A percentile compares a stretch with the other conserved stretches of the same genome.
phyloP scores from a whole-genome alignment of 2,797 vertebrate species.

The Sandelia bainsii region DNA sequence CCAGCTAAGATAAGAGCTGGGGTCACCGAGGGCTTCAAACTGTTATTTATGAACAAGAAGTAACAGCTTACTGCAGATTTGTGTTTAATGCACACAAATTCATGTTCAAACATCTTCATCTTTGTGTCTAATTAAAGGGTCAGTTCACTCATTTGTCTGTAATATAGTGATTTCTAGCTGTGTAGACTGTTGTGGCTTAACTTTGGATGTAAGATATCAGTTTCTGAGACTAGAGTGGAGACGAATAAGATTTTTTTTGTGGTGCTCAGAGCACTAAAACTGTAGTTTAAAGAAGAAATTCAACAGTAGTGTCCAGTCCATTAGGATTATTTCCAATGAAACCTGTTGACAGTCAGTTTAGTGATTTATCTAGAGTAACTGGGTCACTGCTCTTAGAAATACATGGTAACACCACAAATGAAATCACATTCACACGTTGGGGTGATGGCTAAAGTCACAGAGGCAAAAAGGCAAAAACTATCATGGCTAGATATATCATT shows the following conservation, averaged over 20 bases:
- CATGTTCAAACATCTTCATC: not conserved
- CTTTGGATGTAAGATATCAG: not conserved
- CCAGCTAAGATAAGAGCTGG: constrained; percentile 65
- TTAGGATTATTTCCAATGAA: not conserved
- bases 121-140: not conserved
- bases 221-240: not conserved
- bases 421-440: not conserved
- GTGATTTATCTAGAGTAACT: not conserved
- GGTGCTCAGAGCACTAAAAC: not conserved
- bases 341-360: not conserved
- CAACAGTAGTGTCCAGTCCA: not conserved
- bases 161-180: no score
- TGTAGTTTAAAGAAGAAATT: not conserved
- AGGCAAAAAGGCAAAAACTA: no score
- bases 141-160: not conserved
- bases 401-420: not conserved
- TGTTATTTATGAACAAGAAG: constrained; percentile 13
- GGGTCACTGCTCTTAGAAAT: not conserved
- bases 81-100: not conserved
- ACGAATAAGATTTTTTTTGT: not conserved
- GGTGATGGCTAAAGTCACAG: no score
- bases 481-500: no score
- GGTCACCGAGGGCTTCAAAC: constrained; percentile 32
- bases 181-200: not conserved
- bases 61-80: not conserved